Base-by-base conservation (phyloP, 2,888 invertebrate genomes). In the Clostera curtula region DNA sequence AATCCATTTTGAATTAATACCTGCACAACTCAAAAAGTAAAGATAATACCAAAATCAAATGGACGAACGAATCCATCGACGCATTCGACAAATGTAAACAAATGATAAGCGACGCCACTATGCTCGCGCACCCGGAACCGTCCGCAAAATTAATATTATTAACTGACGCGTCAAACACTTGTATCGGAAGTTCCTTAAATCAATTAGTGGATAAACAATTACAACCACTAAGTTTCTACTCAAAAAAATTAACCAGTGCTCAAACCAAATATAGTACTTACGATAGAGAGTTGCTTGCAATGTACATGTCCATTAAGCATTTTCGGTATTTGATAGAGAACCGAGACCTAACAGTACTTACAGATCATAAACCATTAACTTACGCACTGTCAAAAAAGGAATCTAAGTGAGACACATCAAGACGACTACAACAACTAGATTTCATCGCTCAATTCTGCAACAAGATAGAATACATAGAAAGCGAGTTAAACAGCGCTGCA, bases 181-280 rank as follows among this genome's bases (percentile, higher is more conserved):
- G 35, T 12, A 31, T 25, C 3, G 39, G 39, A 2, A 34, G 30
- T n/a, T 27, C 24, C 1, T 12, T 36, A 4, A 34, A 40, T 14
- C 40, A 40, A 14, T 2, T 7, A 10, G 26, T 26, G 13, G n/a
- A n/a, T n/a, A n/a, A 27, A 7, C 9, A 13, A 18, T 32, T 31
- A 34, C 12, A 15, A 24, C 33, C 35, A 2, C 19, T 39, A 24
- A 35, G 31, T 8, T 33, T 23, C 27, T 35, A 33, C 14, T 39
- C 35, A 1, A 27, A 25, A 12, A 24, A 24, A 17, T 27, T 39
- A 6, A 10, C 39, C 2, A 12, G 15, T 1, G 13, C 33, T 16
- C 27, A 40, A 23, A 14, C 13, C 12, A 34, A 31, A 5, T 40
- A 36, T 24, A 25, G 26, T 17, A 34, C 37, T 0, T 37, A 37